Evolutionary conservation across 2,888 invertebrate species (phyloP).

Genomic region (Stenolophus ochropezus): DNA sequence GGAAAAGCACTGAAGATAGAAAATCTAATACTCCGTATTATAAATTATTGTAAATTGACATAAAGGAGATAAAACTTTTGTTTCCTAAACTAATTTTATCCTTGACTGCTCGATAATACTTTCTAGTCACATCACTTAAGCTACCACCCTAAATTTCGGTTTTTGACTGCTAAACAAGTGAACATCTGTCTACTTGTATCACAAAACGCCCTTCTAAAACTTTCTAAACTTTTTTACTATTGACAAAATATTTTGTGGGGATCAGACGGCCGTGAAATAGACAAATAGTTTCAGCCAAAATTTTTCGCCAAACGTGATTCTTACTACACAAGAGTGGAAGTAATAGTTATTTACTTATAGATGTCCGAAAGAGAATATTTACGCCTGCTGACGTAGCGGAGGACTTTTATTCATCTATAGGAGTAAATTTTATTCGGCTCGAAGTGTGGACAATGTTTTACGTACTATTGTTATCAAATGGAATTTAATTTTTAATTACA

Average conservation of each 20-base stretch:
- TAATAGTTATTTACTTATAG: too few species aligned
- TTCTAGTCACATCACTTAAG: constrained; percentile 14
- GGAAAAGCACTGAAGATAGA: background rate
- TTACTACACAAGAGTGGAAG: too few species aligned
- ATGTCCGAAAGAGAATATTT: too few species aligned
- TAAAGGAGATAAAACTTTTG: constrained; percentile 10
- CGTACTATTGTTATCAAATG: too few species aligned
- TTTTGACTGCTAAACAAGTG: constrained; percentile 33
- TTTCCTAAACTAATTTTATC: constrained; percentile 36
- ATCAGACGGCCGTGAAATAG: constrained; percentile 7
- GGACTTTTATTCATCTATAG: too few species aligned
- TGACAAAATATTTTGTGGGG: constrained; percentile 11
- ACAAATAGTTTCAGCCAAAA: constrained; percentile 1
- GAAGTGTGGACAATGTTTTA: too few species aligned
- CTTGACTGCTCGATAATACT: constrained; percentile 42
- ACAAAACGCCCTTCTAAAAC: constrained; percentile 19
- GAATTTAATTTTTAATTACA: too few species aligned
- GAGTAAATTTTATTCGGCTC: too few species aligned
- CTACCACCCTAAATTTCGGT: constrained; percentile 18
- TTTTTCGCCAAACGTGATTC: background rate
- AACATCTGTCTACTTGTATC: constrained; percentile 41
- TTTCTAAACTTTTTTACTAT: constrained; percentile 32
- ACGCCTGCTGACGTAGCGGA: too few species aligned
- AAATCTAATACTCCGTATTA: background rate
- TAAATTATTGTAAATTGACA: constrained; percentile 23